Percentiles rank a stretch among this genome's conserved stretches.
Conservation (phyloP, 2,113 vertebrate genomes). For the Hemiscyllium ocellatum region DNA sequence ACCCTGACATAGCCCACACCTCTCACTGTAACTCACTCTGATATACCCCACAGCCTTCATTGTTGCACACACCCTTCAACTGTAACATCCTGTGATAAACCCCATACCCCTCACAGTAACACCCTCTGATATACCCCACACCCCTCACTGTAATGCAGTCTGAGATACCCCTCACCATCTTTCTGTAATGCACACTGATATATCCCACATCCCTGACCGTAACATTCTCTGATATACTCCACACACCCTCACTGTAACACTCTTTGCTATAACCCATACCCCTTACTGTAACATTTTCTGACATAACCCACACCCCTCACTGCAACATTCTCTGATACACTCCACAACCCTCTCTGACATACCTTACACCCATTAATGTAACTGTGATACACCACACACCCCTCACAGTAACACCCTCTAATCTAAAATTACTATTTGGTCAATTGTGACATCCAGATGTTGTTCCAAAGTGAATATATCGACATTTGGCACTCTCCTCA, state of each 20-base stretch:
- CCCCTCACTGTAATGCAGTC: neutral
- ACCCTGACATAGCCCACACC: neutral
- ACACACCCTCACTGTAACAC: neutral
- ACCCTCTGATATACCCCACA: neutral
- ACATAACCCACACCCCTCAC: too few relatives aligned
- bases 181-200: too few relatives aligned
- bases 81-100: neutral
- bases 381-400: neutral
- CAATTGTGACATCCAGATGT: neutral
- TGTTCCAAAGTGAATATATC: neutral
- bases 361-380: neutral
- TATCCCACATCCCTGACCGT: neutral
- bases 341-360: neutral
- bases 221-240: neutral
- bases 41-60: neutral
- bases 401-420: neutral
- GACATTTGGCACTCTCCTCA: neutral
- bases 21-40: neutral
- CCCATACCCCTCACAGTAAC: neutral
- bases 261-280: neutral
- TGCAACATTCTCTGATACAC: too few relatives aligned
- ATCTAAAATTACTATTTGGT: neutral
- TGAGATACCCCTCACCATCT: too few relatives aligned
- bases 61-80: neutral
- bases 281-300: neutral